These are phyloP conservation scores for Sturnira hondurensis DNA, from an alignment of 2,113 vertebrate species.

Conservation along the genomic window DNA sequence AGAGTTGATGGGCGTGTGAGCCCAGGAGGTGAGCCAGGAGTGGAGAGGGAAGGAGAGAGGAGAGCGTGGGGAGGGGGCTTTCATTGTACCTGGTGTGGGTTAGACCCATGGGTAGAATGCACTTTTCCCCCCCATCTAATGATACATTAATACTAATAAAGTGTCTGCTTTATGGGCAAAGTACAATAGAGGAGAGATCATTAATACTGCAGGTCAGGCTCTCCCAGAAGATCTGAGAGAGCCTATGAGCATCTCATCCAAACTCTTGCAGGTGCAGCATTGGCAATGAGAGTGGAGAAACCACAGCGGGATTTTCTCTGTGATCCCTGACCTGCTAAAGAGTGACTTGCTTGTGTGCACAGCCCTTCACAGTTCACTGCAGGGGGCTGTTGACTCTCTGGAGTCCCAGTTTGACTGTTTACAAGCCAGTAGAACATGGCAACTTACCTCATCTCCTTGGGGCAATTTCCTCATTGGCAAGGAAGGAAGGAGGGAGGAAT, in stretches of 20 bases:
- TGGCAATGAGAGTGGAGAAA: not conserved
- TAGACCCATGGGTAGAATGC: rapidly evolving
- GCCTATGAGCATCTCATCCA: rapidly evolving
- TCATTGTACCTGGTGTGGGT: rapidly evolving
- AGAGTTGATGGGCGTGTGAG: rapidly evolving
- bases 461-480: not conserved
- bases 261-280: not conserved
- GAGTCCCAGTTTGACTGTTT: not conserved
- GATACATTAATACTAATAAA: not conserved
- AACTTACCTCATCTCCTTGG: not conserved
- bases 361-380: not conserved
- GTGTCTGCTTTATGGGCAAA: not conserved
- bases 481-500: not conserved
- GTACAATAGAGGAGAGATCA: not conserved
- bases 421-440: not conserved
- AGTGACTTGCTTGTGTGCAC: rapidly evolving
- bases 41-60: rapidly evolving
- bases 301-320: not conserved
- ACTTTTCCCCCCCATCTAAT: not conserved
- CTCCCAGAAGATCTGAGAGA: not conserved
- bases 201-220: not conserved
- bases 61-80: not conserved
- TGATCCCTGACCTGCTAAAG: rapidly evolving
- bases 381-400: rapidly evolving
- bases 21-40: no score